These are phyloP conservation scores for Megathymus violae DNA, from an alignment of 1,140 invertebrate genomes.

Conservation along the genomic window DNA sequence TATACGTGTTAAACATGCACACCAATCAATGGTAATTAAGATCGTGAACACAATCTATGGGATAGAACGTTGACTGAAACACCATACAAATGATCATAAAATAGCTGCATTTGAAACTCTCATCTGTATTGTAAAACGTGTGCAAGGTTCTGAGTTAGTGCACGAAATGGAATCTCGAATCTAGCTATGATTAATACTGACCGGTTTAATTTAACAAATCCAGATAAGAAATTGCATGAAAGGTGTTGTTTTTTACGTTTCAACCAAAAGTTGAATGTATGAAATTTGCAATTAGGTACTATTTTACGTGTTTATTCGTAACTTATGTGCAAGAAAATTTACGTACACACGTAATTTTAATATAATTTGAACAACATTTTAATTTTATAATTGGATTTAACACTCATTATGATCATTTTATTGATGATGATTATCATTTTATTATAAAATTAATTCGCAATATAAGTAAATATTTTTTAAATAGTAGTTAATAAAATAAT, in stretches of 20 bases:
- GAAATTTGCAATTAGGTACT: too few relatives aligned
- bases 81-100: constrained; percentile 13
- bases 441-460: too few relatives aligned
- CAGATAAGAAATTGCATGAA: constrained; percentile 37
- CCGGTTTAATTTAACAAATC: constrained; percentile 41
- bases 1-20: constrained; percentile 56
- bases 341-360: too few relatives aligned
- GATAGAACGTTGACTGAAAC: constrained; percentile 38
- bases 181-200: constrained; percentile 30
- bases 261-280: too few relatives aligned
- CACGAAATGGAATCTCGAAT: constrained; percentile 3
- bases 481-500: too few relatives aligned
- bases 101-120: constrained; percentile 13
- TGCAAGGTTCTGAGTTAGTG: constrained; percentile 5
- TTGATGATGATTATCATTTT: too few relatives aligned
- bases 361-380: too few relatives aligned
- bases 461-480: too few relatives aligned
- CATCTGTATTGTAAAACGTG: neutral
- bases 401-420: too few relatives aligned
- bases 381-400: too few relatives aligned
- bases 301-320: too few relatives aligned
- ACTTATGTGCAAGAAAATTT: neutral
- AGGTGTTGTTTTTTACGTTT: too few relatives aligned
- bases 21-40: constrained; percentile 74
- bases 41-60: constrained; percentile 41